Evolutionary conservation across 1,140 invertebrate genomes (phyloP), one percentile per base, ranked within the genome.

Genomic region (Colletes gigas): DNA sequence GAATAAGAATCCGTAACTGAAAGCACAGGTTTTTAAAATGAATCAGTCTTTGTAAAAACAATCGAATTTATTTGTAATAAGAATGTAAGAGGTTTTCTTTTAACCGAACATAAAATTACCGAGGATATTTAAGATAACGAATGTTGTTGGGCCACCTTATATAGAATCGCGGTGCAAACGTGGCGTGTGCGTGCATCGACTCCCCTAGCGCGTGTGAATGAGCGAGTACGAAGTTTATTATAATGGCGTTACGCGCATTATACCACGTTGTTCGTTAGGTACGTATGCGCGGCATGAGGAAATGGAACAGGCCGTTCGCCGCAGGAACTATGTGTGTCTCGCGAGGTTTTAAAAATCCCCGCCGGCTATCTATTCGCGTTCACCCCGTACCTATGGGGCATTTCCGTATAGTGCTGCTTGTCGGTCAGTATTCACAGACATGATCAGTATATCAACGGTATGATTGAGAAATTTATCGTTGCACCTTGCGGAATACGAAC

Each of bases 191-290:
- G 19, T 21, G 14, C 62, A 39, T 21, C 21, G 44, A 67, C 41
- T 60, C 52, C 8, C n/a, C 75, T 21, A 54, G 74, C 55, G 12
- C 72, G 77, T 65, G 68, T 82, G 66, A 81, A 82, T 68, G 76
- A 73, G 54, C 81, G 62, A 75, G 81, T 77, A 83, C 69, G 66
- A 68, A 81, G 59, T 85, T 85, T 85, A 85, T 85, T 83, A 76
- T 85, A 83, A 85, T 83, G 81, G 67, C 71, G 83, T 85, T 83
- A 84, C 63, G 76, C 71, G 63, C 81, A 54, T 82, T 82, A 69
- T 72, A 73, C 70, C 63, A 17, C 21, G 65, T 52, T 62, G 68
- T 75, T 84, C 70, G 75, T 84, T 84, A 84, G 75, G 69, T 57
- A 83, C 57, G 81, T 83, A 82, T 84, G 67, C 69, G 44, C 65